Evolutionary conservation across 2,797 vertebrate species (phyloP).

Genomic region (Phrynocephalus vlangalii): DNA sequence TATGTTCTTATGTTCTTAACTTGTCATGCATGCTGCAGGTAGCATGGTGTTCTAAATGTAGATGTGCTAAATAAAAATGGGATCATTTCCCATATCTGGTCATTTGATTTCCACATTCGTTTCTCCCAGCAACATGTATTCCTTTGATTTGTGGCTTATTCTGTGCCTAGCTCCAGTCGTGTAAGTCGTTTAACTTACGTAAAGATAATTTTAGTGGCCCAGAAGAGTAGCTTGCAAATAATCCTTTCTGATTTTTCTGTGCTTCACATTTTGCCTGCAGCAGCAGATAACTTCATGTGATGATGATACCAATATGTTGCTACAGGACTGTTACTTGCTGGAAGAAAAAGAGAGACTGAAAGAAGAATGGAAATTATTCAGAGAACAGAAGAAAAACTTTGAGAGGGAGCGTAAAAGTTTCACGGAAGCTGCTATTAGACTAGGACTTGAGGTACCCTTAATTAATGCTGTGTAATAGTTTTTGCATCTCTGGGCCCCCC

Average conservation of each 20-base stretch:
- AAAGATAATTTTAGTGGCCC: not conserved
- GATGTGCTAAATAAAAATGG: not conserved
- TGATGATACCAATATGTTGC: slow-evolving; percentile 86
- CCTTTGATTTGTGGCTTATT: not conserved
- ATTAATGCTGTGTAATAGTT: not conserved
- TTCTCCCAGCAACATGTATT: not conserved
- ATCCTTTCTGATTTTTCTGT: slow-evolving; percentile 18
- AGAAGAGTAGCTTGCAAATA: slow-evolving; percentile 20
- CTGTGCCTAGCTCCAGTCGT: not conserved
- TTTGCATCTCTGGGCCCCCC: not conserved
- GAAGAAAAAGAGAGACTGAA: slow-evolving; percentile 91
- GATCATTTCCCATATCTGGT: not conserved
- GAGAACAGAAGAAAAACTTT: slow-evolving; percentile 92
- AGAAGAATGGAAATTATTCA: slow-evolving; percentile 91
- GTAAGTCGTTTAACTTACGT: not conserved
- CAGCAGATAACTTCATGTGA: slow-evolving; percentile 90
- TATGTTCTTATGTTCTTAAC: too few species aligned
- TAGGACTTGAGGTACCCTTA: slow-evolving; percentile 90
- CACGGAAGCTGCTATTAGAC: slow-evolving; percentile 95
- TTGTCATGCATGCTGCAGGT: not conserved
- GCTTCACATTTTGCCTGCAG: slow-evolving; percentile 73
- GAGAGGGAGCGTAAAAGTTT: slow-evolving; percentile 93
- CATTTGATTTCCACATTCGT: not conserved
- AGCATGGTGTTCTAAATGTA: not conserved
- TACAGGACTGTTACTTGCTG: slow-evolving; percentile 88